A percentile compares a stretch with the other conserved stretches of the same genome.
These are phyloP conservation scores for Euborellia annulipes DNA, from an alignment of 1,140 invertebrate genomes.

Conservation along the genomic window DNA sequence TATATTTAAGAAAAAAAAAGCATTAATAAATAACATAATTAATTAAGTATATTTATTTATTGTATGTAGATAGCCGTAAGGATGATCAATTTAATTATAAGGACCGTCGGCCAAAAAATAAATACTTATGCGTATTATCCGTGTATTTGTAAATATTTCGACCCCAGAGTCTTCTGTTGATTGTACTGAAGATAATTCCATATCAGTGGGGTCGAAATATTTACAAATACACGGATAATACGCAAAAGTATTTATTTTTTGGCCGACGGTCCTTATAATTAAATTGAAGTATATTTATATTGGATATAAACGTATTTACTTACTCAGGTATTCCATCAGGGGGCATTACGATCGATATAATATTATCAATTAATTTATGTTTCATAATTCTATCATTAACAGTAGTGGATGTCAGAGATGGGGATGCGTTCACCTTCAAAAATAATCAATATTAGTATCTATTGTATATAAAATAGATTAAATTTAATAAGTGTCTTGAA, in stretches of 20 bases:
- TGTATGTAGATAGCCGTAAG: no score
- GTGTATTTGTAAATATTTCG: no score
- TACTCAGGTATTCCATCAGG: slow-evolving; percentile 79
- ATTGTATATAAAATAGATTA: no score
- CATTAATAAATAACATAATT: slow-evolving; percentile 2
- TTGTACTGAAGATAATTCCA: not conserved
- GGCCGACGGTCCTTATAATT: not conserved
- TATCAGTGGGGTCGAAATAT: not conserved
- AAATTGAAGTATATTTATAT: not conserved
- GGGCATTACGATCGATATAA: slow-evolving; percentile 78
- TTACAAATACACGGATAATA: no score
- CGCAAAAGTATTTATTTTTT: not conserved
- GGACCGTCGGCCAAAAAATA: no score
- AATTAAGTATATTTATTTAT: no score
- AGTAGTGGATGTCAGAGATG: slow-evolving; percentile 85
- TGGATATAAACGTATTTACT: slow-evolving; percentile 25
- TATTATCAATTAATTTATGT: slow-evolving; percentile 90
- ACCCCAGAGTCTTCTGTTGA: not conserved
- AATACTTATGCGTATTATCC: no score
- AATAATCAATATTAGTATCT: no score
- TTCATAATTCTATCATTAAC: slow-evolving; percentile 92
- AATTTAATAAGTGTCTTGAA: no score
- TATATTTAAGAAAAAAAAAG: no score
- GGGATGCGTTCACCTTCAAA: slow-evolving; percentile 88
- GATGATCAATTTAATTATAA: no score